These are phyloP conservation scores for Nematopogon swammerdamellus DNA, from an alignment of 2,888 invertebrate species.

Conservation along the genomic window DNA sequence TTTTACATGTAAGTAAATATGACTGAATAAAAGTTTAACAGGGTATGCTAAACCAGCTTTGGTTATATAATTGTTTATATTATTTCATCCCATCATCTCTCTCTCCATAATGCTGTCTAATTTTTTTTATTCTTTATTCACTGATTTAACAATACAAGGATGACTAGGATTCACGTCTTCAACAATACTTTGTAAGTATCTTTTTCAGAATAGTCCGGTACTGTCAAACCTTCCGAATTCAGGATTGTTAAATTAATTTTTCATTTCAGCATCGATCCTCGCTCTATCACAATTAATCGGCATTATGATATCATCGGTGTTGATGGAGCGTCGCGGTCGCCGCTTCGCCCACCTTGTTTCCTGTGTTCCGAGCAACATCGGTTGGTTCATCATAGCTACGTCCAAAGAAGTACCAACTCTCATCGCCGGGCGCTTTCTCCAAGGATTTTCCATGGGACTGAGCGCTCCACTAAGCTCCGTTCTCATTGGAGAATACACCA, in stretches of 20 bases:
- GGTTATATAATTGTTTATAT: too few species aligned
- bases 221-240: too few species aligned
- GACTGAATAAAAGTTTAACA: too few species aligned
- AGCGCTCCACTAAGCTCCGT: constrained; percentile 42
- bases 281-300: constrained; percentile 29
- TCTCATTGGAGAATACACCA: constrained; percentile 49
- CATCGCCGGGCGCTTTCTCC: constrained; percentile 25
- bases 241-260: constrained; percentile 1
- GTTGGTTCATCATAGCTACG: constrained; percentile 48
- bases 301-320: constrained; percentile 23
- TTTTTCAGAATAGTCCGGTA: too few species aligned
- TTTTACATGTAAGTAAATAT: too few species aligned
- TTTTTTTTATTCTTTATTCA: too few species aligned
- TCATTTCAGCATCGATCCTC: constrained; percentile 28
- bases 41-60: too few species aligned
- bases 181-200: too few species aligned
- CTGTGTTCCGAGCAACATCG: constrained; percentile 35
- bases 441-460: constrained; percentile 50
- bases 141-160: too few species aligned
- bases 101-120: too few species aligned
- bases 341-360: constrained; percentile 38
- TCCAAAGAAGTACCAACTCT: constrained; percentile 26
- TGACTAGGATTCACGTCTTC: too few species aligned
- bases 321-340: constrained; percentile 52
- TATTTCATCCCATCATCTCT: too few species aligned